phyloP scores from a whole-genome alignment of 2,113 vertebrate genomes.

The Barnardius zonarius region DNA sequence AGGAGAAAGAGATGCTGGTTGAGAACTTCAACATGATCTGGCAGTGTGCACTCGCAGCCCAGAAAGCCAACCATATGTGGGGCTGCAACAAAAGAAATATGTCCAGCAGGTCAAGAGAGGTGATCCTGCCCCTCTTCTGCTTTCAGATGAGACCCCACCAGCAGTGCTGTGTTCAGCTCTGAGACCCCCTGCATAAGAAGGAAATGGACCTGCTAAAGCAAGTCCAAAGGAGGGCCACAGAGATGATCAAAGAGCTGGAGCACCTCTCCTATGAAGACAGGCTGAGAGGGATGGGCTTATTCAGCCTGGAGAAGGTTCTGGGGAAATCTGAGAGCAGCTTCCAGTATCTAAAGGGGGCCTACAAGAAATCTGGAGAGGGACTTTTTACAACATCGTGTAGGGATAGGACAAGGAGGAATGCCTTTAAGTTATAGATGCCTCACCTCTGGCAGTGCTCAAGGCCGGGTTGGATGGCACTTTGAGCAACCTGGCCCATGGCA shows the following conservation, averaged over 20 bases:
- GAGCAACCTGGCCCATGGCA: neutral
- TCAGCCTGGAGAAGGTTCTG: neutral
- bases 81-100: neutral
- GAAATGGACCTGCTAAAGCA: neutral
- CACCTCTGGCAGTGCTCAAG: neutral
- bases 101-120: neutral
- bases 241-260: neutral
- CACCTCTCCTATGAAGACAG: neutral
- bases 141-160: neutral
- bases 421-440: neutral
- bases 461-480: neutral
- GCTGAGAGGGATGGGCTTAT: neutral
- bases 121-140: neutral
- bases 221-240: neutral
- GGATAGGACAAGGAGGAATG: neutral
- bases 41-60: neutral
- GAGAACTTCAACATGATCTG: neutral
- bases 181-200: neutral
- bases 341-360: neutral
- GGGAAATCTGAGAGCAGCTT: neutral
- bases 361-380: neutral
- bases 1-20: neutral
- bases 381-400: neutral
- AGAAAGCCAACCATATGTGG: neutral
- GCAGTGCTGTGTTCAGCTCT: neutral